These are phyloP conservation scores for Cylloceria caligata DNA, from an alignment of 2,888 invertebrate genomes.

Conservation along the genomic window DNA sequence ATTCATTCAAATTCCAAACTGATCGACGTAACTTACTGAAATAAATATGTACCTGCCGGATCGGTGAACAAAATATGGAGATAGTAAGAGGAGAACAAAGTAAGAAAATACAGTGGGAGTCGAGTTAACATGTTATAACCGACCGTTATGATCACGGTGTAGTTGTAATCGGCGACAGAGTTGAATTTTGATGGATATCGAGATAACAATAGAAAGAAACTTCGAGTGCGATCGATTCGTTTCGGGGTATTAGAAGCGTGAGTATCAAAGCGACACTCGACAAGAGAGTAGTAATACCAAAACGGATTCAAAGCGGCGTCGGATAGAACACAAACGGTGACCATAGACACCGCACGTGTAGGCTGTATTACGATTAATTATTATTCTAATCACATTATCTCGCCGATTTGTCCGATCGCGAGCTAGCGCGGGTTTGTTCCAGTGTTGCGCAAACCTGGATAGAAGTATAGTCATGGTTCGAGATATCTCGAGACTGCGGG, in stretches of 20 bases:
- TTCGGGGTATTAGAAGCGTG: conserved; percentile 43
- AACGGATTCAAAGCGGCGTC: conserved; percentile 41
- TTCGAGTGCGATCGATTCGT: conserved; percentile 44
- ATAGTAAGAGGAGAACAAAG: conserved; percentile 9
- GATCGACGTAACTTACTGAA: conserved; percentile 23
- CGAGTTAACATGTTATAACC: conserved; percentile 26
- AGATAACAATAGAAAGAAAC: conserved; percentile 20
- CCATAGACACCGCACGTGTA: conserved; percentile 10
- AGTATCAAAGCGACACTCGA: conserved; percentile 11
- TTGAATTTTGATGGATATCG: conserved; percentile 15
- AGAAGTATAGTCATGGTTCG: conserved; percentile 31
- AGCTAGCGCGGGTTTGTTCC: conserved; percentile 73
- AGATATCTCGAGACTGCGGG: conserved; percentile 55
- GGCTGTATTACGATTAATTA: conserved; percentile 75
- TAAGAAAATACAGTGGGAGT: not conserved
- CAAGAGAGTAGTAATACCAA: conserved; percentile 17
- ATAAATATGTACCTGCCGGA: conserved; percentile 34
- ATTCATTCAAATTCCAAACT: conserved; percentile 5
- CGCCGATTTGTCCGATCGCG: conserved; percentile 66
- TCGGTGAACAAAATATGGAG: not conserved
- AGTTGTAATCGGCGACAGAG: conserved; percentile 25
- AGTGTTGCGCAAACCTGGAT: conserved; percentile 18
- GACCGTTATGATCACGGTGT: conserved; percentile 4
- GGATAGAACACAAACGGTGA: conserved; percentile 15
- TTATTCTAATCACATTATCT: conserved; percentile 77